Conservation (phyloP, 2,888 invertebrate genomes). For the Pogonocherus hispidulus region DNA sequence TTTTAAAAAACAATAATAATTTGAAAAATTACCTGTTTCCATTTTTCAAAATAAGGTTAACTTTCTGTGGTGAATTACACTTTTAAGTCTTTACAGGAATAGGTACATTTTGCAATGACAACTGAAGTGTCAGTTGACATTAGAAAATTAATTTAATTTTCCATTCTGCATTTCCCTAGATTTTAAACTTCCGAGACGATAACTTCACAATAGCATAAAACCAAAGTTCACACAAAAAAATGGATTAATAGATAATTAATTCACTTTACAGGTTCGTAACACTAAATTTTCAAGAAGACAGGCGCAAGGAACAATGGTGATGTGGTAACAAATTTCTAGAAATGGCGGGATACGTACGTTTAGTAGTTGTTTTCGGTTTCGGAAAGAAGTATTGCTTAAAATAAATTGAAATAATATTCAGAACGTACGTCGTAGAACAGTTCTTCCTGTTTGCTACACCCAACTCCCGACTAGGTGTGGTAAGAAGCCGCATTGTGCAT, state of each 20-base stretch:
- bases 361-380: constrained; percentile 38
- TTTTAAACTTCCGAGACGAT: constrained; percentile 14
- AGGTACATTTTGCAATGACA: constrained; percentile 40
- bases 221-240: background rate
- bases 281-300: constrained; percentile 29
- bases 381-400: constrained; percentile 47
- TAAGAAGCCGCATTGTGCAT: too few relatives aligned
- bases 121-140: constrained; percentile 37
- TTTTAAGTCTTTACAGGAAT: constrained; percentile 18
- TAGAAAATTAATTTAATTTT: constrained; percentile 32
- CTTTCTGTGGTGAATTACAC: constrained; percentile 15
- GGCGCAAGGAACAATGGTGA: constrained; percentile 41
- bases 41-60: constrained; percentile 41
- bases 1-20: background rate
- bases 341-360: constrained; percentile 46
- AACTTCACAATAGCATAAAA: constrained; percentile 18
- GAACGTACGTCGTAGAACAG: constrained; percentile 45
- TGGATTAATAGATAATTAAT: constrained; percentile 17
- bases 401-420: constrained; percentile 16
- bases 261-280: constrained; percentile 44
- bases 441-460: background rate
- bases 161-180: constrained; percentile 15
- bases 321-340: constrained; percentile 40
- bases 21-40: constrained; percentile 44
- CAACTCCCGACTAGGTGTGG: too few relatives aligned